Evolutionary conservation across 2,888 invertebrate species (phyloP).

Genomic region (Mimachlamys varia): DNA sequence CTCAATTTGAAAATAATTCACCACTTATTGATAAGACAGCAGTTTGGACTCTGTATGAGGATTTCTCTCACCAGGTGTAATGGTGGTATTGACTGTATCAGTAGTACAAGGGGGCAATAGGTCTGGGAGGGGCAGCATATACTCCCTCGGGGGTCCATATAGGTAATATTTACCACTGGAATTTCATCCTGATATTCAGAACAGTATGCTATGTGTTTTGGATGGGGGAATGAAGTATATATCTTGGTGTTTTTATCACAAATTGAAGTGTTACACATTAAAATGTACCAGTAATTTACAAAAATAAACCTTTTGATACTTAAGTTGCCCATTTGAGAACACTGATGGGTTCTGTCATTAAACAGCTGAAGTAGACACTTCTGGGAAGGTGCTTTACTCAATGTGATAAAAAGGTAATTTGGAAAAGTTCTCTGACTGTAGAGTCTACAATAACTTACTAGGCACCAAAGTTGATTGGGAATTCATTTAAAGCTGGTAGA

Average conservation of each 20-base stretch:
- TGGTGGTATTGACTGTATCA: not conserved
- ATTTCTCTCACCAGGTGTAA: not conserved
- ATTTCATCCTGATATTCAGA: not conserved
- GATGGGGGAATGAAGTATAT: not conserved
- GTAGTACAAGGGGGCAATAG: not conserved
- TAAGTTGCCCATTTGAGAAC: not conserved
- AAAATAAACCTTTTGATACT: not conserved
- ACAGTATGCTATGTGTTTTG: not conserved
- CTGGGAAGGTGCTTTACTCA: not conserved
- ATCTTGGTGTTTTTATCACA: not conserved
- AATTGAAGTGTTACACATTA: not conserved
- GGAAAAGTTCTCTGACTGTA: not conserved
- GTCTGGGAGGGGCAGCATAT: not conserved
- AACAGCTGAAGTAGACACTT: not conserved
- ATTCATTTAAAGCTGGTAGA: no score
- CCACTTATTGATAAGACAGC: not conserved
- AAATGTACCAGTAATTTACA: not conserved
- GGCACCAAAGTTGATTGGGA: no score
- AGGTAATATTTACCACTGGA: not conserved
- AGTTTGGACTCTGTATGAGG: not conserved
- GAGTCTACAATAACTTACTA: not conserved
- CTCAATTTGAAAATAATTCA: not conserved
- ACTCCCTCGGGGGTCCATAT: not conserved
- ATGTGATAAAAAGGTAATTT: conserved; percentile 32
- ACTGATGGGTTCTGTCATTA: conserved; percentile 14